Evolutionary conservation across 2,888 invertebrate species (phyloP).

Genomic region (Apamea epomidion): DNA sequence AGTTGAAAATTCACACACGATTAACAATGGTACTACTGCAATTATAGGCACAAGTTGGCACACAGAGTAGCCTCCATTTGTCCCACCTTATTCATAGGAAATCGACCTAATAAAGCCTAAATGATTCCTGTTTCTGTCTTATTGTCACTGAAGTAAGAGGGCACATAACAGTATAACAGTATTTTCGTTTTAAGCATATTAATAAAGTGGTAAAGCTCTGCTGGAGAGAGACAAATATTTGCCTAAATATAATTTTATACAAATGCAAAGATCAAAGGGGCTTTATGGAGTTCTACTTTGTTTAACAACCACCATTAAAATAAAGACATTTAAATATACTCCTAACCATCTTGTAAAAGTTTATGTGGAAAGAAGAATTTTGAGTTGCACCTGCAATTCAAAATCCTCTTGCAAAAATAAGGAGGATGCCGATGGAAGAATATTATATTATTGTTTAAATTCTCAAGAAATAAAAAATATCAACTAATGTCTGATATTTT

Average conservation of each 20-base stretch:
- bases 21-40: background rate
- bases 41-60: background rate
- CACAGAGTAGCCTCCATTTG: background rate
- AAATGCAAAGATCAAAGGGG: background rate
- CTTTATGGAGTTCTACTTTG: constrained; percentile 1
- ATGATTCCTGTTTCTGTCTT: background rate
- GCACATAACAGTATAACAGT: background rate
- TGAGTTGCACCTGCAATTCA: background rate
- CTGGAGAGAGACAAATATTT: background rate
- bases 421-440: background rate
- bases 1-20: background rate
- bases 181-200: background rate
- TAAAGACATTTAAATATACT: background rate
- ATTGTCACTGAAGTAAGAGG: background rate
- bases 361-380: background rate
- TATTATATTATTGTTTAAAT: background rate
- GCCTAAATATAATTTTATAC: background rate
- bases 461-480: background rate
- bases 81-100: background rate
- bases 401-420: background rate
- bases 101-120: background rate
- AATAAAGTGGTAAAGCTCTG: background rate
- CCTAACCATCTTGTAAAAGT: background rate
- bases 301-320: background rate
- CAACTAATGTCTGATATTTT: background rate